A percentile compares a stretch with the other conserved stretches of the same genome.
phyloP scores from a whole-genome alignment of 2,888 invertebrate species.

The Ptilodon capucinus region DNA sequence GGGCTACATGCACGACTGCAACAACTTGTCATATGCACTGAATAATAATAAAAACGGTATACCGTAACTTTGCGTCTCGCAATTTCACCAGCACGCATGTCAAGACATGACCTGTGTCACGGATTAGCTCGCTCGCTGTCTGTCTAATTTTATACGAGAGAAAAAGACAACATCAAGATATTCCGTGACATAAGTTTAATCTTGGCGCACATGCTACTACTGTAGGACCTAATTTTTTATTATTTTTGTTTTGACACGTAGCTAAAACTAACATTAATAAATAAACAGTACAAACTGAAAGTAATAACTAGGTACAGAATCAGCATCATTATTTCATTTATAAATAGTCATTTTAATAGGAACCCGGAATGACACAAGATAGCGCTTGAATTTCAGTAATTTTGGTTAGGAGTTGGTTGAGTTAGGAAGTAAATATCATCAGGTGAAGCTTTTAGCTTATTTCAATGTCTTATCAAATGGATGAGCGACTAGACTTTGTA shows the following conservation, averaged over 20 bases:
- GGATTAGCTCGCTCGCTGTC: no score
- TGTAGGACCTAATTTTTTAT: constrained; percentile 14
- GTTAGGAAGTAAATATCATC: neutral
- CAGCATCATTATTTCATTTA: constrained; percentile 12
- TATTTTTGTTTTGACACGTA: constrained; percentile 31
- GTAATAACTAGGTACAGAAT: constrained; percentile 29
- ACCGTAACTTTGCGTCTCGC: neutral
- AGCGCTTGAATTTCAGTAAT: constrained; percentile 5
- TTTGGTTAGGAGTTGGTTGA: no score
- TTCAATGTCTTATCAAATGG: neutral
- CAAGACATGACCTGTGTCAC: no score
- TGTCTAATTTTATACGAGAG: no score
- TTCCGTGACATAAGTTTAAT: no score
- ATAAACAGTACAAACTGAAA: constrained; percentile 36
- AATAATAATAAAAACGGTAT: neutral
- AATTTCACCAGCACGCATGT: no score
- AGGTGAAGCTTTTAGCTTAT: neutral
- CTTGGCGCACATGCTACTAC: no score
- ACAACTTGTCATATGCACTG: no score
- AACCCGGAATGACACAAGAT: constrained; percentile 14
- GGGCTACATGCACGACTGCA: neutral
- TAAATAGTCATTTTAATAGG: neutral
- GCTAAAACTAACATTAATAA: constrained; percentile 34
- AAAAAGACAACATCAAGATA: no score
- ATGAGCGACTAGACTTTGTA: constrained; percentile 11